Conservation (phyloP, 2,113 vertebrate species). For the Cnemophilus loriae region DNA sequence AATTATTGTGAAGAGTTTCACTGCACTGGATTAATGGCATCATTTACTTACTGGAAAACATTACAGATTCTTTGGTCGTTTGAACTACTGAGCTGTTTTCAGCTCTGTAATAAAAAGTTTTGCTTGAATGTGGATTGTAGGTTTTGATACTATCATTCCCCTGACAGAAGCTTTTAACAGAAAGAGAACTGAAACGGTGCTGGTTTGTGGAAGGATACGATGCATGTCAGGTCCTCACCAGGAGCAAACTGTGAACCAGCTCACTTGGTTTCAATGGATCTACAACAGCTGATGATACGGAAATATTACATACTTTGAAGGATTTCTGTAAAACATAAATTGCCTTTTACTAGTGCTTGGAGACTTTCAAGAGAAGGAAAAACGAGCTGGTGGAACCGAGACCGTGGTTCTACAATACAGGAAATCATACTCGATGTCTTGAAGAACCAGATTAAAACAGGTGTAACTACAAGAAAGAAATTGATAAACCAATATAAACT, state of each 20-base stretch:
- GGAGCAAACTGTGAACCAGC: not conserved
- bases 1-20: not conserved
- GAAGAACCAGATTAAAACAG: not conserved
- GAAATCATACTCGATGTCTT: not conserved
- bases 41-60: not conserved
- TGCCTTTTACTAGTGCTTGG: not conserved
- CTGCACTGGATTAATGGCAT: not conserved
- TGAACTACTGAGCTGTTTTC: not conserved
- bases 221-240: not conserved
- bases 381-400: not conserved
- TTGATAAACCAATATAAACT: not conserved
- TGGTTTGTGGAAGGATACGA: not conserved
- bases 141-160: not conserved
- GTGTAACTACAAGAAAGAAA: not conserved
- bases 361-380: not conserved
- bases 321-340: not conserved
- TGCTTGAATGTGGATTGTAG: not conserved
- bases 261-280: not conserved
- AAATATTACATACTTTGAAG: not conserved
- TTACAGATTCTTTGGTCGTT: not conserved
- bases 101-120: not conserved
- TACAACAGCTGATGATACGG: not conserved
- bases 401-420: not conserved
- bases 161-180: not conserved
- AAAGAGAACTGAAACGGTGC: not conserved